phyloP scores from a whole-genome alignment of 2,113 vertebrate genomes.

The Charina bottae region DNA sequence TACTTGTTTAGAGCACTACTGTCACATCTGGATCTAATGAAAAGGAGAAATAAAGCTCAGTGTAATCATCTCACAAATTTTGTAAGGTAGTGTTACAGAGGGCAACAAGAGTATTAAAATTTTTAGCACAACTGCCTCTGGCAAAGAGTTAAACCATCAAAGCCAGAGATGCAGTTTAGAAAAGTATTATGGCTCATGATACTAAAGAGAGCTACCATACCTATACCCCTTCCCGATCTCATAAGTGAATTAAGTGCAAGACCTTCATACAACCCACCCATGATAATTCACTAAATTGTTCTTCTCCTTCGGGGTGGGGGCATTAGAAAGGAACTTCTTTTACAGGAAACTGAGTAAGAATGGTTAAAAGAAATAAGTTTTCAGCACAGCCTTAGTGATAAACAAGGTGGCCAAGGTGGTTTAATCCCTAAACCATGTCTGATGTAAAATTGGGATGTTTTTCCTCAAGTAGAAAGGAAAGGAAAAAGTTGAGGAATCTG shows the following conservation, averaged over 20 bases:
- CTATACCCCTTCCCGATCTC: too few relatives aligned
- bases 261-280: not conserved
- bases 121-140: not conserved
- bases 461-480: not conserved
- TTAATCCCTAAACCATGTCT: not conserved
- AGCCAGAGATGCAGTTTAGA: not conserved
- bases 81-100: not conserved
- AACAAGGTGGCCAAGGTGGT: not conserved
- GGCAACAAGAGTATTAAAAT: not conserved
- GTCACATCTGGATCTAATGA: not conserved
- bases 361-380: not conserved
- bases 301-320: not conserved
- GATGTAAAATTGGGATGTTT: not conserved
- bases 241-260: not conserved
- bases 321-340: not conserved
- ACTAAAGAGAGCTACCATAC: not conserved
- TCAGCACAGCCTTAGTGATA: not conserved
- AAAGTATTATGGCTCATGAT: not conserved
- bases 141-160: not conserved
- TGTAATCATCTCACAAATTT: not conserved
- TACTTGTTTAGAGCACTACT: not conserved
- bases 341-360: not conserved
- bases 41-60: not conserved
- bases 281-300: not conserved
- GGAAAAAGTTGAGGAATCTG: not conserved